Evolutionary conservation across 1,140 invertebrate genomes (phyloP).

Genomic region (Caenorhabditis briggsae): DNA sequence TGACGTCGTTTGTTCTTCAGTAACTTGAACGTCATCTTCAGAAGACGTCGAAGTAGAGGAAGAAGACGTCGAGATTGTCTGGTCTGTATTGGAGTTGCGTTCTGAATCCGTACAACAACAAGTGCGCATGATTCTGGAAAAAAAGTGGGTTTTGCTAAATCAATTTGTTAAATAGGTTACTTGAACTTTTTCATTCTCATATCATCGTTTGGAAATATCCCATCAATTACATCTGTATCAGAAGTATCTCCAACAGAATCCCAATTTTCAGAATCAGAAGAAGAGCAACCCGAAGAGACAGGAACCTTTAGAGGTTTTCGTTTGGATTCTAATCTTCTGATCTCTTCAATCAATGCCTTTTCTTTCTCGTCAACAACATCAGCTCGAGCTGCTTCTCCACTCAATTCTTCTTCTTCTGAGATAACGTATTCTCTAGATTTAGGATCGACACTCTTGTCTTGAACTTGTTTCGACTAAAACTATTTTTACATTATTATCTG

Average conservation of each 20-base stretch:
- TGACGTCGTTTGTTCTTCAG: too few species aligned
- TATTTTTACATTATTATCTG: too few species aligned
- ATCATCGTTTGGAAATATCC: background rate
- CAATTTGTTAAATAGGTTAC: background rate
- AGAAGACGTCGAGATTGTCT: background rate
- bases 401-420: conserved; percentile 27
- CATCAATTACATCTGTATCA: conserved; percentile 1
- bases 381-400: background rate
- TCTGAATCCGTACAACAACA: conserved; percentile 28
- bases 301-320: background rate
- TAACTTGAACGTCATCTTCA: background rate
- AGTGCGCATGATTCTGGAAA: conserved; percentile 12
- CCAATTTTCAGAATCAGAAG: background rate
- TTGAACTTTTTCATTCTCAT: background rate
- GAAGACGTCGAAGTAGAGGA: background rate
- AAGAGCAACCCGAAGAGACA: background rate
- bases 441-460: background rate
- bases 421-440: too few species aligned
- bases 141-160: background rate
- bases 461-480: too few species aligned
- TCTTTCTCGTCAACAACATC: background rate
- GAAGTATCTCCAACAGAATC: conserved; percentile 33
- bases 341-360: background rate
- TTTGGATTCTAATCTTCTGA: background rate
- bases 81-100: background rate